phyloP scores from a whole-genome alignment of 1,140 invertebrate species.

The Wasmannia auropunctata region DNA sequence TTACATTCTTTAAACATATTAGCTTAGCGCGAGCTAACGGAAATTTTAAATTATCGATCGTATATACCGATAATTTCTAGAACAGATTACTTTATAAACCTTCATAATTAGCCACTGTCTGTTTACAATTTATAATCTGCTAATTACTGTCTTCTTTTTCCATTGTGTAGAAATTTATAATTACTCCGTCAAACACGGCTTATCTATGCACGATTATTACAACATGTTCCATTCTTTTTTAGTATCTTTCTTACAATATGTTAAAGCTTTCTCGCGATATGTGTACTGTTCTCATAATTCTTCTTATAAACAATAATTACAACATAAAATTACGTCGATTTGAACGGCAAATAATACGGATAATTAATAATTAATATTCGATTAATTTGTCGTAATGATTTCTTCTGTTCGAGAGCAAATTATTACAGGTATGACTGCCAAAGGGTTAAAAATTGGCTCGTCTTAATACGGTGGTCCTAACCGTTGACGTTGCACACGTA shows the following conservation, averaged over 20 bases:
- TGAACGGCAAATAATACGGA: background rate
- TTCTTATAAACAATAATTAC: background rate
- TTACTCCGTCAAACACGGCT: background rate
- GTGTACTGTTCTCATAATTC: background rate
- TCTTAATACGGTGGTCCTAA: background rate
- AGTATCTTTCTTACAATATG: background rate
- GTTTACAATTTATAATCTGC: background rate
- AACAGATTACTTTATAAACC: background rate
- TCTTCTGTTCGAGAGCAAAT: background rate
- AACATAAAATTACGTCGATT: background rate
- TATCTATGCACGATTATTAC: background rate
- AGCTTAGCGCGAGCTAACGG: background rate
- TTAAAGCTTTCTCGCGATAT: background rate
- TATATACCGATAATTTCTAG: background rate
- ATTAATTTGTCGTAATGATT: background rate
- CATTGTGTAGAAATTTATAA: background rate
- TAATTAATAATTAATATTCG: background rate
- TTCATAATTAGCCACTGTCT: background rate
- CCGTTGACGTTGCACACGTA: background rate
- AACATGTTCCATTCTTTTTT: background rate
- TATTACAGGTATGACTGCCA: background rate
- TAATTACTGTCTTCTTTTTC: background rate
- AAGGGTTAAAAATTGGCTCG: background rate
- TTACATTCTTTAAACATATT: background rate
- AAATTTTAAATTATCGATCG: background rate